A percentile compares a stretch with the other conserved stretches of the same genome.
These are phyloP conservation scores for Scaptomyza graminum DNA, from an alignment of 1,140 invertebrate genomes.

Conservation along the genomic window DNA sequence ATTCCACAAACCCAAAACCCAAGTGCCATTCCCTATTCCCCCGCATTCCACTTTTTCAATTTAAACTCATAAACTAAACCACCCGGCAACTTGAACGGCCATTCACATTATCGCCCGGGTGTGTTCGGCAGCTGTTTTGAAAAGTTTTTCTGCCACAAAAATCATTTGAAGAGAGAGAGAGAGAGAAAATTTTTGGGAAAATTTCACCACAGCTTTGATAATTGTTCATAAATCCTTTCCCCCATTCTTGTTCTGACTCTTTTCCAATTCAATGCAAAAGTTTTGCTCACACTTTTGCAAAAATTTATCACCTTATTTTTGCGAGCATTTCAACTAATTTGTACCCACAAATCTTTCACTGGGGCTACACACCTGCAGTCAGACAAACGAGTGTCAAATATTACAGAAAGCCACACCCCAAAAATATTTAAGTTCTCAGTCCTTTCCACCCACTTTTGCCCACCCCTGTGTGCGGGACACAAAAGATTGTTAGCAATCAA, in stretches of 20 bases:
- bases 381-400: constrained; percentile 45
- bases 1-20: constrained; percentile 1
- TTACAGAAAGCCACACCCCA: constrained; percentile 21
- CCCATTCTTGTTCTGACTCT: too few relatives aligned
- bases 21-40: background rate
- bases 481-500: constrained; percentile 69
- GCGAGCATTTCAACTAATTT: constrained; percentile 65
- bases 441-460: background rate
- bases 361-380: constrained; percentile 38
- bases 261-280: constrained; percentile 41
- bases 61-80: constrained; percentile 37
- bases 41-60: background rate
- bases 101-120: constrained; percentile 29
- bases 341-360: constrained; percentile 56
- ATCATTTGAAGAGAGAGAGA: background rate
- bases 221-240: constrained; percentile 45
- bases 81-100: constrained; percentile 29
- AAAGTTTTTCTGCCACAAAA: constrained; percentile 37
- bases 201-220: constrained; percentile 53
- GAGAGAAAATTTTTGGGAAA: constrained; percentile 14
- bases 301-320: constrained; percentile 67
- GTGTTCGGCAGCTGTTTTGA: constrained; percentile 21
- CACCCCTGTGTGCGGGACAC: constrained; percentile 20
- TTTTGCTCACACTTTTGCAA: constrained; percentile 35
- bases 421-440: background rate